A percentile compares a stretch with the other conserved stretches of the same genome.
Evolutionary conservation across 2,797 vertebrate species (phyloP).

Genomic region (Sphenopsis melanotis): DNA sequence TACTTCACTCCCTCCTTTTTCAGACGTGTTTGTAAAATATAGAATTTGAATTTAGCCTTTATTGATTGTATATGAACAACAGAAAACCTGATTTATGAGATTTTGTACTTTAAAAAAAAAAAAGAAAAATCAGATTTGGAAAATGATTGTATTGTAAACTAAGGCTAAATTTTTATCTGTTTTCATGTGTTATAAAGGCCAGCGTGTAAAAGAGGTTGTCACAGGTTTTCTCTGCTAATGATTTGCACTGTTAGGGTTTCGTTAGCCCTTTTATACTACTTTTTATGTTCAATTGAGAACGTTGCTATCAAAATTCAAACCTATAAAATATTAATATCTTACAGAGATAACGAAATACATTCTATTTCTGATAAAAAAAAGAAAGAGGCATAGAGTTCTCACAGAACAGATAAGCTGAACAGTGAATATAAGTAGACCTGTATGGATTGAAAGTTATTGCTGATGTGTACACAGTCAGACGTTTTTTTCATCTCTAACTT

Average conservation of each 20-base stretch:
- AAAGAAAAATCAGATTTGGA: slow-evolving; percentile 83
- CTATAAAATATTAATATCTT: slow-evolving; percentile 56
- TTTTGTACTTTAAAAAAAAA: slow-evolving; percentile 87
- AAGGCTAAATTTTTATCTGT: slow-evolving; percentile 92
- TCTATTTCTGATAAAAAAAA: slow-evolving; percentile 21
- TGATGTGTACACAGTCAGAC: slow-evolving; percentile 61
- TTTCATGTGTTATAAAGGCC: slow-evolving; percentile 87
- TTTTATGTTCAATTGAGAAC: slow-evolving; percentile 77
- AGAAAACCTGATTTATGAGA: slow-evolving; percentile 95
- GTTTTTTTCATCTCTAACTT: slow-evolving; percentile 69
- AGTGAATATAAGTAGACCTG: slow-evolving; percentile 68
- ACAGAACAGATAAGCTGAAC: slow-evolving; percentile 71
- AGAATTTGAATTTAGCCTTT: slow-evolving; percentile 95
- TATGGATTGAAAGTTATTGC: slow-evolving; percentile 59
- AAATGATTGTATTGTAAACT: slow-evolving; percentile 98
- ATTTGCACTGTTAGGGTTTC: slow-evolving; percentile 88
- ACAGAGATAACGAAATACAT: slow-evolving; percentile 56
- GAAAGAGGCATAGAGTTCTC: slow-evolving; percentile 56
- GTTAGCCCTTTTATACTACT: slow-evolving; percentile 80
- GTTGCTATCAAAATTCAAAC: slow-evolving; percentile 71
- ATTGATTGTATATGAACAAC: slow-evolving; percentile 98
- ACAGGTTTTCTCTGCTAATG: slow-evolving; percentile 86
- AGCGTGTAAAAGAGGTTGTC: slow-evolving; percentile 94
- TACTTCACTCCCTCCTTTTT: slow-evolving; percentile 85
- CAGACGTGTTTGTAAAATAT: slow-evolving; percentile 92